A percentile compares a stretch with the other conserved stretches of the same genome.
Evolutionary conservation across 2,797 vertebrate genomes (phyloP).

Genomic region (Sternotherus odoratus): DNA sequence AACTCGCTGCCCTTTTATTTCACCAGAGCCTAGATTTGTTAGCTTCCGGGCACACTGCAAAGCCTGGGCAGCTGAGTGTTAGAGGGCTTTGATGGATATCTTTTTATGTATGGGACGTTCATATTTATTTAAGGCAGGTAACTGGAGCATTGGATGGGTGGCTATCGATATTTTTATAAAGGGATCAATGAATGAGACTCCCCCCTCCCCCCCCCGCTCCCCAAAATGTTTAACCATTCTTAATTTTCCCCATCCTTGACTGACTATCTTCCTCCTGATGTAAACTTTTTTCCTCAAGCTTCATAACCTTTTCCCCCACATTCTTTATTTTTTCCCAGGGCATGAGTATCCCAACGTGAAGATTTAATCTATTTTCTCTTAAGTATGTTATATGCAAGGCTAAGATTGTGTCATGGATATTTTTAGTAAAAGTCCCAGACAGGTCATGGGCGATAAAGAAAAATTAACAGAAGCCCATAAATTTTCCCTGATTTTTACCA

Average conservation of each 20-base stretch:
- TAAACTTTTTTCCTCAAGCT: background rate
- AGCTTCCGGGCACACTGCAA: background rate
- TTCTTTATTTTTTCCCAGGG: background rate
- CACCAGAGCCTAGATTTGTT: conserved; percentile 16
- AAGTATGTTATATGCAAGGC: no score
- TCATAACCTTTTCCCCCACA: background rate
- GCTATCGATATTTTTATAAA: conserved; percentile 14
- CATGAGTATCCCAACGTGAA: background rate
- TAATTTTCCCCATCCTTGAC: background rate
- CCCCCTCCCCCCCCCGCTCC: background rate
- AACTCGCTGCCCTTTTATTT: conserved; percentile 1
- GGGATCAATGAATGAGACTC: background rate
- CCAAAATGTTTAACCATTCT: background rate
- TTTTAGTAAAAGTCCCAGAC: no score
- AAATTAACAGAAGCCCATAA: no score
- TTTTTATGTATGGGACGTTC: background rate
- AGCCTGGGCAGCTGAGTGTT: conserved; percentile 19
- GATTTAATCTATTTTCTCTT: no score
- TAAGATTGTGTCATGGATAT: no score
- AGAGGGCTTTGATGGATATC: background rate
- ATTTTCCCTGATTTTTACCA: no score
- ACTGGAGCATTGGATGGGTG: background rate
- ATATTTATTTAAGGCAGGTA: conserved; percentile 3
- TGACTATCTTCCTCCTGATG: background rate
- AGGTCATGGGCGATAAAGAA: no score